These are phyloP conservation scores for Gasteruption jaculator DNA, from an alignment of 2,888 invertebrate genomes.

Conservation along the genomic window DNA sequence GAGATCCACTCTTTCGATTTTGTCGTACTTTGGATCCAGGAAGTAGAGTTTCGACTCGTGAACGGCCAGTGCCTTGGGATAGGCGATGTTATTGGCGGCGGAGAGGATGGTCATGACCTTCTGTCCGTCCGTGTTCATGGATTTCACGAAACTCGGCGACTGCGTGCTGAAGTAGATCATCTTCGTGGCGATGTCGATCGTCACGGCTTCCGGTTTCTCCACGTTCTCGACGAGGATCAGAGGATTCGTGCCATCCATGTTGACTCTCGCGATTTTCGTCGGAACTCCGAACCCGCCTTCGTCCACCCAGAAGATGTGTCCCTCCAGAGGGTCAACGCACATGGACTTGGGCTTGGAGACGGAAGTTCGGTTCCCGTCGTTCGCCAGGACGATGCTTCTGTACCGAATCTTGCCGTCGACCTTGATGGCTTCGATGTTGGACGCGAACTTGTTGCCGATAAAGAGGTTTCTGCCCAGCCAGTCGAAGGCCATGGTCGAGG, in stretches of 20 bases:
- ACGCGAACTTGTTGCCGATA: conserved; percentile 83
- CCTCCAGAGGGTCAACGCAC: conserved; percentile 88
- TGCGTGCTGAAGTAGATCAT: conserved; percentile 85
- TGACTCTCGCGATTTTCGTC: conserved; percentile 82
- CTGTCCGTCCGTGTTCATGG: conserved; percentile 70
- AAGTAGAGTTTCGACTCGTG: conserved; percentile 80
- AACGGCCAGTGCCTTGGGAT: conserved; percentile 78
- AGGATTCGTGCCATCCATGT: conserved; percentile 88
- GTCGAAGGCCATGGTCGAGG: conserved; percentile 89
- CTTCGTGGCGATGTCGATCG: conserved; percentile 78
- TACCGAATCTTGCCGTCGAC: conserved; percentile 82
- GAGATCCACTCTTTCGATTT: conserved; percentile 78
- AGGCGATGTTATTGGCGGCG: conserved; percentile 67
- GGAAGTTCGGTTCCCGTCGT: conserved; percentile 80
- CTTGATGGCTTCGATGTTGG: conserved; percentile 85
- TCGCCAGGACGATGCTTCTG: conserved; percentile 80
- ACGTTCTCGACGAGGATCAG: conserved; percentile 67
- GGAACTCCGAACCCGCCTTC: conserved; percentile 88
- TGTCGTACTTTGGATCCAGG: conserved; percentile 85
- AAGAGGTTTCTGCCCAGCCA: conserved; percentile 95
- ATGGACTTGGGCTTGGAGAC: conserved; percentile 85
- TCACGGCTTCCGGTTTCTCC: conserved; percentile 76
- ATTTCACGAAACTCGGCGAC: conserved; percentile 67
- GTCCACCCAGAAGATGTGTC: conserved; percentile 91
- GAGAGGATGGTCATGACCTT: conserved; percentile 65